Conservation (phyloP, 2,113 vertebrate genomes). For the Tringa solitaria region DNA sequence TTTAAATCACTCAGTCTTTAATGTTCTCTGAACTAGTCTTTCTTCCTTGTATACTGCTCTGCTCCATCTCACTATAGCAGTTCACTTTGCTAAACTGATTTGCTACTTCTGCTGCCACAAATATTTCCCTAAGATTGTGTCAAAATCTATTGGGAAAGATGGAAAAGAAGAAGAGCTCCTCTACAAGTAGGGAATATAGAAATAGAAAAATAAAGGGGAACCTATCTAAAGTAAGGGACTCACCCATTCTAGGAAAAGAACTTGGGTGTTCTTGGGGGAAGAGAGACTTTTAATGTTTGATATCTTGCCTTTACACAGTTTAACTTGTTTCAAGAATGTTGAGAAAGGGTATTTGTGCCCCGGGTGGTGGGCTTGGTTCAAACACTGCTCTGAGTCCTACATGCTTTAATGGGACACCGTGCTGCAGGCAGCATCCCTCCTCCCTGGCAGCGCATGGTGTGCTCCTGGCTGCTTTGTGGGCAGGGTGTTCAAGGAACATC, state of each 20-base stretch:
- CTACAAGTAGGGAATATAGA: neutral
- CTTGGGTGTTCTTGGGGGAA: neutral
- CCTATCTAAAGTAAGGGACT: neutral
- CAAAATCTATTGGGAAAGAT: neutral
- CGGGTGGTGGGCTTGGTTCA: neutral
- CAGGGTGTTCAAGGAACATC: neutral
- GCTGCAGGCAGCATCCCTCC: neutral
- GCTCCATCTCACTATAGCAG: neutral
- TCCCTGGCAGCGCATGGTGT: fast-evolving
- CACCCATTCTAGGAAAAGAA: neutral
- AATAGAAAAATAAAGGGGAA: neutral
- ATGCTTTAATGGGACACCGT: neutral
- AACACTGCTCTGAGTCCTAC: neutral
- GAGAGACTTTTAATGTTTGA: neutral
- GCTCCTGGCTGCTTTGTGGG: neutral
- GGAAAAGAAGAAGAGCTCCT: neutral
- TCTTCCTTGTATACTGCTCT: neutral
- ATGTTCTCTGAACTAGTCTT: neutral
- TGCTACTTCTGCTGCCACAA: neutral
- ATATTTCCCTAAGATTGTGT: neutral
- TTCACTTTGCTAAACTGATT: neutral
- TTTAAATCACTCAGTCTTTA: neutral
- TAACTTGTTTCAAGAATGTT: neutral
- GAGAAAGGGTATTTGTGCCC: neutral
- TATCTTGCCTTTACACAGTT: neutral